These are phyloP conservation scores for Ciconia nigra DNA, from an alignment of 2,797 vertebrate genomes.

Conservation along the genomic window DNA sequence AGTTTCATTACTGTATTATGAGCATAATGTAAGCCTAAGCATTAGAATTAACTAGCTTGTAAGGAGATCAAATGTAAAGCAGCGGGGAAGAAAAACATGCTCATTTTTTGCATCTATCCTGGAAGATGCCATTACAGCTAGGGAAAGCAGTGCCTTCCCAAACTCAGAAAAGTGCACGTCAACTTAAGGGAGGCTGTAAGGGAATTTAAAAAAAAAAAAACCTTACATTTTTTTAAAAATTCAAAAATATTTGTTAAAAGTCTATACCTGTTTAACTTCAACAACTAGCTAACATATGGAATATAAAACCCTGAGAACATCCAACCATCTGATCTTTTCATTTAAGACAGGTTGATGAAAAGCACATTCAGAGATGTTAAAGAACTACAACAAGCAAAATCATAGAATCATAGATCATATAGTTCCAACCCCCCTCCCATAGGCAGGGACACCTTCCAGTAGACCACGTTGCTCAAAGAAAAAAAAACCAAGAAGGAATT, in stretches of 20 bases:
- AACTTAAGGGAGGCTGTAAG: not conserved
- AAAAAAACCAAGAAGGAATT: not conserved
- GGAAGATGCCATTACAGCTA: not conserved
- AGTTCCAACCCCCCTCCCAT: no score
- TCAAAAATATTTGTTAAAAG: not conserved
- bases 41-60: not conserved
- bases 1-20: not conserved
- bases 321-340: not conserved
- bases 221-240: not conserved
- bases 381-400: not conserved
- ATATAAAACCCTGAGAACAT: not conserved
- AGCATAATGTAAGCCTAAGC: not conserved
- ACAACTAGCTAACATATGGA: not conserved
- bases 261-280: not conserved
- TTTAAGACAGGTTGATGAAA: not conserved
- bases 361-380: not conserved
- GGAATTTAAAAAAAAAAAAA: not conserved
- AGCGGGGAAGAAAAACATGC: not conserved
- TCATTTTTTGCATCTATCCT: not conserved
- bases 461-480: no score
- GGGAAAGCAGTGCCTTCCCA: not conserved
- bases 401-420: no score
- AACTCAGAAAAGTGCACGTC: not conserved
- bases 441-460: no score
- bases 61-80: not conserved